A percentile compares a stretch with the other conserved stretches of the same genome.
Conservation (phyloP, 2,797 vertebrate genomes). For the Sebastes goodei region DNA sequence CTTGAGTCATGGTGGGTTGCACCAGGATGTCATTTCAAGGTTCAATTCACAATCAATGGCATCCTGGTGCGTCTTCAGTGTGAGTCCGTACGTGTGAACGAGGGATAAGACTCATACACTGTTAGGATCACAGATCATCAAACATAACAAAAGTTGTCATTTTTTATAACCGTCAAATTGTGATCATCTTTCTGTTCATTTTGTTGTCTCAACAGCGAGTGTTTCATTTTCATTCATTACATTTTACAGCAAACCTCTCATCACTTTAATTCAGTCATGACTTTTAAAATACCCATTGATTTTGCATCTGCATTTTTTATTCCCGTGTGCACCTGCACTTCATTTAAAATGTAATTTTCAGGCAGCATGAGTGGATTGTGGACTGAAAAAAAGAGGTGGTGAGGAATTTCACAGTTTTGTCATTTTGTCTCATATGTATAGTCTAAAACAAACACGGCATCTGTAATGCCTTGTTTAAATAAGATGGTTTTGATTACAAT, state of each 20-base stretch:
- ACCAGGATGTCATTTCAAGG: background rate
- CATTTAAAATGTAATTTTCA: background rate
- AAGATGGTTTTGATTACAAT: conserved; percentile 8
- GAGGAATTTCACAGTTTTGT: background rate
- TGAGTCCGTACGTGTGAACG: background rate
- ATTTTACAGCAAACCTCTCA: background rate
- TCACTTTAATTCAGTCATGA: background rate
- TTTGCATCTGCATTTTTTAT: background rate
- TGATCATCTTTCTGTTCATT: background rate
- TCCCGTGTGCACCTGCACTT: background rate
- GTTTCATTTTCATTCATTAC: background rate
- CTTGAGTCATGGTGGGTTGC: background rate
- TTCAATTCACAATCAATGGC: background rate
- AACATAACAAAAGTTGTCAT: background rate
- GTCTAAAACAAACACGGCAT: background rate
- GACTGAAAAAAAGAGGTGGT: background rate
- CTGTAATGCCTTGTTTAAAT: conserved; percentile 1
- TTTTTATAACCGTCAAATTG: background rate
- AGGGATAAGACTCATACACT: background rate
- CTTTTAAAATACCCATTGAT: background rate
- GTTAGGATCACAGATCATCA: background rate
- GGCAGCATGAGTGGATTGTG: background rate
- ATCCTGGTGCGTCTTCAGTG: background rate
- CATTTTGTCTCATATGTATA: background rate
- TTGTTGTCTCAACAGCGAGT: background rate